These are phyloP conservation scores for Intellagama lesueurii DNA, from an alignment of 2,797 vertebrate species.

Conservation along the genomic window DNA sequence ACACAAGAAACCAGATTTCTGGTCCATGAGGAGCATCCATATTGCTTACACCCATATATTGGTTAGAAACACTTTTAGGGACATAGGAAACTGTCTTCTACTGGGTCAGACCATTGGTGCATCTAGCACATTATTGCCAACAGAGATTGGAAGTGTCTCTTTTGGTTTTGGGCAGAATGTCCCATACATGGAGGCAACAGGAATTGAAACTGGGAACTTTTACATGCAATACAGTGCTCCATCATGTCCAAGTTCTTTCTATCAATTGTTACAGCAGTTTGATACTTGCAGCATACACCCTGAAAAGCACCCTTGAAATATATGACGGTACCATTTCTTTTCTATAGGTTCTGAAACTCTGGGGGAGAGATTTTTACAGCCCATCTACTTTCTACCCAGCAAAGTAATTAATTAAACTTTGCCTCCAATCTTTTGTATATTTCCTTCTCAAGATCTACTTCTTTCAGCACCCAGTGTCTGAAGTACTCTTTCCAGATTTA, in stretches of 20 bases:
- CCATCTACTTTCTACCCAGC: background rate
- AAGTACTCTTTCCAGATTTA: background rate
- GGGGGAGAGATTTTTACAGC: background rate
- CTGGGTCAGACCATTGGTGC: too few species aligned
- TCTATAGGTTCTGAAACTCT: background rate
- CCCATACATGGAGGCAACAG: too few species aligned
- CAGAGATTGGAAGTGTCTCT: too few species aligned
- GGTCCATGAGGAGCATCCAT: conserved; percentile 18
- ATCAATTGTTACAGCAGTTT: background rate
- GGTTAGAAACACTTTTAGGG: background rate
- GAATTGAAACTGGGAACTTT: too few species aligned
- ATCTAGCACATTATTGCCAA: too few species aligned
- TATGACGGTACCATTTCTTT: background rate
- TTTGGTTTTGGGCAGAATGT: too few species aligned
- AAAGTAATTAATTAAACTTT: background rate
- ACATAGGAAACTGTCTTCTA: too few species aligned
- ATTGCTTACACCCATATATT: background rate
- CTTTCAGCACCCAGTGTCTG: background rate
- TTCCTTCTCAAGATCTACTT: background rate
- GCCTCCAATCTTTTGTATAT: background rate
- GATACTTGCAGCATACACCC: background rate
- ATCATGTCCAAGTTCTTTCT: background rate
- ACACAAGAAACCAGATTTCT: conserved; percentile 31
- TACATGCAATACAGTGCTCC: too few species aligned
- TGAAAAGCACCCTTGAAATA: background rate